These are phyloP conservation scores for Lepus americanus DNA, from an alignment of 2,113 vertebrate species.

Conservation along the genomic window DNA sequence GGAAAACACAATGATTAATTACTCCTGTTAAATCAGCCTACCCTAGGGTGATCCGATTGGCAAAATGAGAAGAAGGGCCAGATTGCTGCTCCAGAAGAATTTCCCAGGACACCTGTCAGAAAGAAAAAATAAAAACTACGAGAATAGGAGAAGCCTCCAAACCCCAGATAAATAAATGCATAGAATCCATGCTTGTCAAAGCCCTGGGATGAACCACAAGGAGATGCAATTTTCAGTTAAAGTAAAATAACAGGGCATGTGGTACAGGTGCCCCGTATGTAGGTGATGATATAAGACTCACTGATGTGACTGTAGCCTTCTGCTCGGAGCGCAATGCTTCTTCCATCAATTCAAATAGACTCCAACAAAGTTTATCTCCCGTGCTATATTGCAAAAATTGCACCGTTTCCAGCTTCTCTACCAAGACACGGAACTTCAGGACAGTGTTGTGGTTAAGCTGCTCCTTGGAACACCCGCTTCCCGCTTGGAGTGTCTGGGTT, in stretches of 20 bases:
- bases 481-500: no score
- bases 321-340: not conserved
- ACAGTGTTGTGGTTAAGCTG: no score
- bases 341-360: not conserved
- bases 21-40: conserved; percentile 77
- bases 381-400: not conserved
- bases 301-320: not conserved
- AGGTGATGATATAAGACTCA: not conserved
- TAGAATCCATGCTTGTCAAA: not conserved
- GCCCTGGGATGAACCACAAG: conserved; percentile 33
- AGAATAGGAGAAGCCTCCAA: not conserved
- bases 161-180: conserved; percentile 55
- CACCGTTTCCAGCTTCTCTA: not conserved
- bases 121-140: not conserved
- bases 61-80: conserved; percentile 68
- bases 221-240: conserved; percentile 16
- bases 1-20: conserved; percentile 89
- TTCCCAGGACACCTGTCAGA: conserved; percentile 78
- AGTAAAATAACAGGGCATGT: not conserved
- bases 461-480: no score
- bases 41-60: conserved; percentile 76
- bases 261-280: not conserved
- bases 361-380: not conserved
- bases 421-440: not conserved
- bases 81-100: conserved; percentile 77